Base-by-base conservation (phyloP, 2,113 vertebrate species). In the Psittacus erithacus region DNA sequence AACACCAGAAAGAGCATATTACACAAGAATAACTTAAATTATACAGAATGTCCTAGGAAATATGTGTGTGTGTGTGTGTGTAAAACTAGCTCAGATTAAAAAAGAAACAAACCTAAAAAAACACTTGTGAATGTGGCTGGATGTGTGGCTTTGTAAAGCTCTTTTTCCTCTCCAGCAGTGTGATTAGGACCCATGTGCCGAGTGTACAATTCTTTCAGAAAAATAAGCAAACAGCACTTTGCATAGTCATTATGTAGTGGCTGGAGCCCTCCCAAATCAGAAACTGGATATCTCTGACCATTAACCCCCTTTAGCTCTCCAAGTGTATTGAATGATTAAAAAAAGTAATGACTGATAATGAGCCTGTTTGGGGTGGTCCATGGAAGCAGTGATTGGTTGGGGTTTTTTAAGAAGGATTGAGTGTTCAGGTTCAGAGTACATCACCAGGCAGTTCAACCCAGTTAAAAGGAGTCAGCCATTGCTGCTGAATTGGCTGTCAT, bases 11-110 rank as follows among this genome's bases (percentile, higher is more conserved):
- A 95, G 91, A 92, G 86, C 64, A 78, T 31, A 96, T 57, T 94
- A 93, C 77, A 92, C 43, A 93, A 95, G 96, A 96, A 96, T 96
- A 95, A 94, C 79, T 76, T 95, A 86, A 95, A 95, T 96, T 95
- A 96, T 95, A 93, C 77, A 96, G 92, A 97, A 88, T 83, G 28
- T 88, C 53, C 49, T 68, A 65, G 80, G 80, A 93, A 85, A 16
- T 69, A 7, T 62, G 52, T 62, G 38, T 35, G 41, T 64, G n/a
- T 29, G 11, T 41, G 11, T 59, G 8, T 20, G 59, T 18, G 27
- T 46, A 82, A 85, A 90, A 86, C 59, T 50, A 87, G 63, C 17
- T 80, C 43, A 70, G 83, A 87, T 35, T 75, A 59, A 84, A 96
- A 96, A 74, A 79, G 35, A 87, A 85, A 22, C 31, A 82, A 85